Percentiles rank a stretch among this genome's conserved stretches.
Evolutionary conservation across 53 echinoderm and acorn worm genomes (phyloP).

Genomic region (Pentamera pediparva): DNA sequence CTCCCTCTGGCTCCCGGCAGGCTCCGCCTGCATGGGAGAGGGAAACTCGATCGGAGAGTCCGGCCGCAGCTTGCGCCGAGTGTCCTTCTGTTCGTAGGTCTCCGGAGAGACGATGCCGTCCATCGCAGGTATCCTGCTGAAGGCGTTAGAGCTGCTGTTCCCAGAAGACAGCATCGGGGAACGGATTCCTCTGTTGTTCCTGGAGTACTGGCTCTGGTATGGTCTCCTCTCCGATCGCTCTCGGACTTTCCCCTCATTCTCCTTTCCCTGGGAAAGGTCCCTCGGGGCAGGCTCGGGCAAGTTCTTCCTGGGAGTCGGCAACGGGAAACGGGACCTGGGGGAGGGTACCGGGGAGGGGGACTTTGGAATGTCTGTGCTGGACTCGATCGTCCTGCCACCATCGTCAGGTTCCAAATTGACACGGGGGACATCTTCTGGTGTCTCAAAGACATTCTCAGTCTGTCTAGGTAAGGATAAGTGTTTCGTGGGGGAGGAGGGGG

Average conservation of each 20-base stretch:
- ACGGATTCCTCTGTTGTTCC: conserved; percentile 14
- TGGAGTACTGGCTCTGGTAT: not conserved
- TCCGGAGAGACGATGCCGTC: no score
- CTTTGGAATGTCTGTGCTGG: not conserved
- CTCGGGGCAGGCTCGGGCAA: conserved; percentile 1
- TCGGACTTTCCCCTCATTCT: not conserved
- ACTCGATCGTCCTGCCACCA: conserved; percentile 9
- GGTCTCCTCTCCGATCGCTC: not conserved
- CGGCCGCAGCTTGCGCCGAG: conserved; percentile 26
- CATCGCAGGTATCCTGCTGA: conserved; percentile 15
- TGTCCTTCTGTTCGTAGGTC: no score
- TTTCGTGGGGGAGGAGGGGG: not conserved
- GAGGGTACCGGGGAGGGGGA: no score
- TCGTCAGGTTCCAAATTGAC: conserved; percentile 17
- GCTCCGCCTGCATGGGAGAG: conserved; percentile 44
- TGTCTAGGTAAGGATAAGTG: not conserved
- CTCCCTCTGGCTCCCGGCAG: conserved; percentile 29
- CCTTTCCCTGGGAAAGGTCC: not conserved
- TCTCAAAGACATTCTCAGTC: not conserved
- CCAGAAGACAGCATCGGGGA: conserved; percentile 17
- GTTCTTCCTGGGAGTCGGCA: not conserved
- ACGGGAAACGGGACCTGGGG: not conserved
- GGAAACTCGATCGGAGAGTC: conserved; percentile 55
- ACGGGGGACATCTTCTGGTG: not conserved
- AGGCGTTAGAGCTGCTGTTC: not conserved